Evolutionary conservation across 2,797 vertebrate genomes (phyloP).

Genomic region (Borostomias antarcticus): DNA sequence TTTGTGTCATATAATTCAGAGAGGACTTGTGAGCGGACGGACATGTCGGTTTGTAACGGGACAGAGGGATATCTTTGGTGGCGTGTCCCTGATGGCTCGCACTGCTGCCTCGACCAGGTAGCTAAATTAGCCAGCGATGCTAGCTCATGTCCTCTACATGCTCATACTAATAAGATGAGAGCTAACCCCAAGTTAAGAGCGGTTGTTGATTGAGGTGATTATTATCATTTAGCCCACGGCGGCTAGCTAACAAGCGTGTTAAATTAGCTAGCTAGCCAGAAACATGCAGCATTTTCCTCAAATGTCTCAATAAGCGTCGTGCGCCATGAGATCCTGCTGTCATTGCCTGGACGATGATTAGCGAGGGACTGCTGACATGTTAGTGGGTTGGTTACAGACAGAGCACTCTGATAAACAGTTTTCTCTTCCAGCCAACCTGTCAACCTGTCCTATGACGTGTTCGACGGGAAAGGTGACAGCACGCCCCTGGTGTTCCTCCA

Average conservation of each 20-base stretch:
- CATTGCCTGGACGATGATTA: no score
- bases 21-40: conserved; percentile 51
- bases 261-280: neutral
- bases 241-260: neutral
- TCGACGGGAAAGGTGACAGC: conserved; percentile 76
- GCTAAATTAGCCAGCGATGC: conserved; percentile 28
- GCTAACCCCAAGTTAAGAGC: no score
- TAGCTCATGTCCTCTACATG: conserved; percentile 28
- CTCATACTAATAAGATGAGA: neutral
- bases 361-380: neutral
- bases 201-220: no score
- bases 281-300: neutral
- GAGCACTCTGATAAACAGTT: neutral
- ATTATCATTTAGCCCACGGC: no score
- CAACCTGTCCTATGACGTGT: conserved; percentile 82
- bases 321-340: neutral
- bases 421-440: conserved; percentile 74
- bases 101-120: conserved; percentile 69
- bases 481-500: conserved; percentile 90
- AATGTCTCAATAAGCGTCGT: no score
- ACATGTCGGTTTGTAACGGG: conserved; percentile 41
- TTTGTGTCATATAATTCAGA: conserved; percentile 63
- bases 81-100: conserved; percentile 37
- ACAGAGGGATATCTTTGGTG: conserved; percentile 40
- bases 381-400: neutral